Base-by-base conservation (phyloP, 2,797 vertebrate genomes). In the Acrossocheilus wenchowensis region DNA sequence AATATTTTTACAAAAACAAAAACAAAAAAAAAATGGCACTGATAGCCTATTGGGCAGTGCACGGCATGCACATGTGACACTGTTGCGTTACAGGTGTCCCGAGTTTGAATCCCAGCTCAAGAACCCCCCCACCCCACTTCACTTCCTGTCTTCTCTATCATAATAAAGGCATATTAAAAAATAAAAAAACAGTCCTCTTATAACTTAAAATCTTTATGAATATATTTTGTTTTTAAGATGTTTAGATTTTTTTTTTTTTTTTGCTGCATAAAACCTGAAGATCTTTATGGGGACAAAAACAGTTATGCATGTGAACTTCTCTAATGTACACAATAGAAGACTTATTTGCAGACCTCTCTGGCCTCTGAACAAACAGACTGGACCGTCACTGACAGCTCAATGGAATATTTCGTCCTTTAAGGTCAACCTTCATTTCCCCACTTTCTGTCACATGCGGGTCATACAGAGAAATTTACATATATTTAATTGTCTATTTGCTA, bases 361-460 rank as follows among this genome's bases (percentile, higher is more conserved):
- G 45, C 19, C 21, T 15, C 21, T 62, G 54, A 62, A 83, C 81
- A 74, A 74, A 83, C 69, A 62, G 50, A 21, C 52, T 23, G 69
- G 52, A 43, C 39, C 48, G 52, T 83, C 69, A 45, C 36, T 23
- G 36, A 26, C 69, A 30, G 81, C 4, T 83, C 17, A 60, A 64
- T 83, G 68, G 66, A 57, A 57, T 36, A 34, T 64, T 34, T 34
- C 17, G 54, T 83, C 82, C 41, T 48, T 60, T 48, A 39, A 80
- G 57, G 85, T 86, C 79, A 80, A 64, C 52, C 52, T 26, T 19
- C 2, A 85, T 78, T 83, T 83, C 54, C 19, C 7, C 41, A 83
- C 71, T 75, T 45, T 73, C 39, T 30, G 81, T 57, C 57, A 26
- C 23, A 43, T 21, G 19, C 8, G 36, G 71, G 69, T 45, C 69